Conservation (phyloP, 2,888 invertebrate species). For the Epistrophe grossulariae region DNA sequence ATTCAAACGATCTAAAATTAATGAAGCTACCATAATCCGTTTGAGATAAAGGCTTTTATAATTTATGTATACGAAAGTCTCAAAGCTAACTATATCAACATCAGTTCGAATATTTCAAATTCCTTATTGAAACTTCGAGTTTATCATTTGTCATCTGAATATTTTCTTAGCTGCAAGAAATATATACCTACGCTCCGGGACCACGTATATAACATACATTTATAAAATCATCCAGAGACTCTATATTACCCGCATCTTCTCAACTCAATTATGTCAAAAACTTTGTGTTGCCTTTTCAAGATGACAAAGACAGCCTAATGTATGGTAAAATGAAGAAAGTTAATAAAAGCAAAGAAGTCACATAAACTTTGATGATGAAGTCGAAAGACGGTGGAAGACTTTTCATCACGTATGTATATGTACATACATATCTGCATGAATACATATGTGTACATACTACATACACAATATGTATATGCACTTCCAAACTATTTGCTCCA, state of each 20-base stretch:
- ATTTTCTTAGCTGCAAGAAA: constrained; percentile 10
- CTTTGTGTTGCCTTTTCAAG: constrained; percentile 8
- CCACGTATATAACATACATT: neutral
- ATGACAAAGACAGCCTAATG: constrained; percentile 2
- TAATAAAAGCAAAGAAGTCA: constrained; percentile 21
- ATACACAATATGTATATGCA: no score
- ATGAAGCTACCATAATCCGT: neutral
- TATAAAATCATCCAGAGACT: neutral
- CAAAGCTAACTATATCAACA: neutral
- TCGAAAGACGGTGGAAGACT: neutral
- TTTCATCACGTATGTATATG: neutral
- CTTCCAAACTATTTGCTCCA: constrained; percentile 36
- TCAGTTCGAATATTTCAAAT: neutral
- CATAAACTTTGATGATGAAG: constrained; percentile 30
- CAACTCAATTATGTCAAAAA: constrained; percentile 31
- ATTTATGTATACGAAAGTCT: neutral
- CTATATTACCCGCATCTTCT: constrained; percentile 19
- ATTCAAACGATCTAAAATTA: neutral
- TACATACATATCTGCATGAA: neutral
- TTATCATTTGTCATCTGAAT: neutral
- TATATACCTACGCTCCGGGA: neutral
- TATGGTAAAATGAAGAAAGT: constrained; percentile 13
- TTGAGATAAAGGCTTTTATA: neutral
- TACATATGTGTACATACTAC: neutral
- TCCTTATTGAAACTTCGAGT: neutral